Conservation (phyloP, 2,888 invertebrate genomes). For the Chromoteleia sp. region DNA sequence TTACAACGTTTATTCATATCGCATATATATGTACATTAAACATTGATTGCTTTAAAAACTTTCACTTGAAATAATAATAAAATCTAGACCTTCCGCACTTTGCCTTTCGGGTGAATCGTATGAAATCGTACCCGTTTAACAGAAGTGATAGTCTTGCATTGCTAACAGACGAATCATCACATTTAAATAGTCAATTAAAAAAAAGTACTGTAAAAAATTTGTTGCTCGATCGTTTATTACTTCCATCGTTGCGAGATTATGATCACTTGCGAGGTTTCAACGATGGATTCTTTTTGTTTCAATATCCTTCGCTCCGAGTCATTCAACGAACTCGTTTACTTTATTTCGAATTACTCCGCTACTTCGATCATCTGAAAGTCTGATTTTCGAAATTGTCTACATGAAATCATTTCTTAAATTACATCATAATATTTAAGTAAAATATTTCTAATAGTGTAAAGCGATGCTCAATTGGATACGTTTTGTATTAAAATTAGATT, state of each 20-base stretch:
- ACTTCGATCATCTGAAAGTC: slow-evolving; percentile 37
- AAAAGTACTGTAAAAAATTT: slow-evolving; percentile 31
- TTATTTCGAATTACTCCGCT: slow-evolving; percentile 12
- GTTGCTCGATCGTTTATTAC: not conserved
- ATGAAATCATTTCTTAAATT: not conserved
- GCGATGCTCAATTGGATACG: not conserved
- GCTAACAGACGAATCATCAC: slow-evolving; percentile 44
- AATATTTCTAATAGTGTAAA: not conserved
- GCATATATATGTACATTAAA: slow-evolving; percentile 41
- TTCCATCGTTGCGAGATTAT: slow-evolving; percentile 3
- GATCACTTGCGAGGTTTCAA: not conserved
- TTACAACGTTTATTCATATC: slow-evolving; percentile 1
- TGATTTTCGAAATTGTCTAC: slow-evolving; percentile 58
- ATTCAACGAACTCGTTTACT: slow-evolving; percentile 11
- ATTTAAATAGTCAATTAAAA: slow-evolving; percentile 44
- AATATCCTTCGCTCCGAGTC: slow-evolving; percentile 10
- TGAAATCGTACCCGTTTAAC: not conserved
- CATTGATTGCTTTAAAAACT: slow-evolving; percentile 35
- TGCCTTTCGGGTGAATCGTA: not conserved
- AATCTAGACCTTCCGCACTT: slow-evolving; percentile 10
- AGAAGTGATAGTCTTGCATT: slow-evolving; percentile 10
- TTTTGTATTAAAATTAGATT: not conserved
- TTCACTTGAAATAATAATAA: slow-evolving; percentile 25
- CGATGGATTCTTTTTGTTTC: not conserved
- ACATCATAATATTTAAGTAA: not conserved